Evolutionary conservation across 92 coral and sea anemone genomes (phyloP).

Genomic region (Plumapathes pennacea): DNA sequence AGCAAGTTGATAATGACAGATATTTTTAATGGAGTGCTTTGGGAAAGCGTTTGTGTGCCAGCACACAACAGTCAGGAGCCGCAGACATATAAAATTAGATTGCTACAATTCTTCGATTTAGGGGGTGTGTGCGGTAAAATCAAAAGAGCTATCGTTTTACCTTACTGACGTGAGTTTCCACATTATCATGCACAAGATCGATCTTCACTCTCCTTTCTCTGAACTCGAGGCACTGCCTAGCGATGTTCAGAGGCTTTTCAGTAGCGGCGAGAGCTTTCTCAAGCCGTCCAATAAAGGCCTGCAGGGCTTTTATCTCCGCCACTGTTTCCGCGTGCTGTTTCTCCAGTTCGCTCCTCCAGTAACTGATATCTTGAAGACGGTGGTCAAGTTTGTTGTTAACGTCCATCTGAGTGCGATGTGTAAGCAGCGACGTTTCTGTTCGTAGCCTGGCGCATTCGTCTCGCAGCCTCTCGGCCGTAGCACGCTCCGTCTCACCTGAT

Average conservation of each 20-base stretch:
- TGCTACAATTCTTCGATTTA: too few relatives aligned
- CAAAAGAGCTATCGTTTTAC: too few relatives aligned
- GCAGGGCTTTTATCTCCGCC: conserved; percentile 91
- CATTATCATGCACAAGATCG: conserved; percentile 91
- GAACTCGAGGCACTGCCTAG: conserved; percentile 84
- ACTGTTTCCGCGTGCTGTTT: conserved; percentile 91
- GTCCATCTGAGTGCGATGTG: conserved; percentile 93
- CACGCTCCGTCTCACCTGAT: conserved; percentile 92
- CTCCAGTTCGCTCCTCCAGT: conserved; percentile 89
- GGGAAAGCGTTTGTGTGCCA: too few relatives aligned
- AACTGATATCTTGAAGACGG: conserved; percentile 81
- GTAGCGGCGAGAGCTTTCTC: conserved; percentile 96
- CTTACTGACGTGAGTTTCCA: conserved; percentile 82
- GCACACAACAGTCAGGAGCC: too few relatives aligned
- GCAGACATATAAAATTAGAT: too few relatives aligned
- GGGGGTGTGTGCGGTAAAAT: too few relatives aligned
- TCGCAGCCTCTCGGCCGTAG: conserved; percentile 93
- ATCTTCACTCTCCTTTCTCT: conserved; percentile 89
- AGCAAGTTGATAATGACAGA: too few relatives aligned
- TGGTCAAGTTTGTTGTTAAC: conserved; percentile 93
- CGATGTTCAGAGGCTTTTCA: conserved; percentile 81
- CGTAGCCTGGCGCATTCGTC: conserved; percentile 97
- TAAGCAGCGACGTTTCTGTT: conserved; percentile 86
- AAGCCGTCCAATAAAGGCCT: conserved; percentile 91
- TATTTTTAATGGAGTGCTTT: too few relatives aligned